Evolutionary conservation across 1,140 invertebrate species (phyloP), one percentile per base, ranked within the genome.

Genomic region (Holotrichia oblita): DNA sequence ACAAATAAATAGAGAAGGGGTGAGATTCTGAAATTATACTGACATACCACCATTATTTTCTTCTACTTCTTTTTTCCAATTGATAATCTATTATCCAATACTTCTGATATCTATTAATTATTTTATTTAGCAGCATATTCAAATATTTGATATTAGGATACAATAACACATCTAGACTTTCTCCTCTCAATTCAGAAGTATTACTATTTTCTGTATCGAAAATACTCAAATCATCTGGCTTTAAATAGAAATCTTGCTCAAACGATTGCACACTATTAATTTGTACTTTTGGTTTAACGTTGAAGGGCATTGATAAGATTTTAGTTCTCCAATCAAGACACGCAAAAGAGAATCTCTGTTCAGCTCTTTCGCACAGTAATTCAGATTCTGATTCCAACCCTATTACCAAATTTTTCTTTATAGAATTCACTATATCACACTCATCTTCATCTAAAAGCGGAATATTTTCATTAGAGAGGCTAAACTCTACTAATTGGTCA

Each of bases 261-360:
- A 22, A 76, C 1, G 41, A 48, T 24, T 76, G 14, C 0, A 44
- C 17, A 48, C 3, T 22, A 20, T 74, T 74, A 41, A 41, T 14
- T 0, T 40, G 17, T 40, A 44, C n/a, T 72, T 64, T 44, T 8
- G 75, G 41, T 24, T 55, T 44, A 20, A 24, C 41, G 22, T 80
- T 80, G 55, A 83, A 82, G 3, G 82, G 80, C 22, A 83, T 73
- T 4, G 73, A 77, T 7, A 55, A 61, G 42, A 82, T 82, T 34
- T 79, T 78, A 12, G 76, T 76, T 73, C 80, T 82, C 82, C 82
- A 83, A 17, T 79, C 78, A 12, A 12, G 14, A 6, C 24, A 20
- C 7, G 75, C 40, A 27, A 20, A 55, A 14, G 75, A 48, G 17
- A 22, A 24, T 55, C 14, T 48, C 6, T 55, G 22, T 22, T 76